Percentiles rank a stretch among this genome's conserved stretches.
Conservation (phyloP, 1,140 invertebrate species). For the Atta cephalotes region DNA sequence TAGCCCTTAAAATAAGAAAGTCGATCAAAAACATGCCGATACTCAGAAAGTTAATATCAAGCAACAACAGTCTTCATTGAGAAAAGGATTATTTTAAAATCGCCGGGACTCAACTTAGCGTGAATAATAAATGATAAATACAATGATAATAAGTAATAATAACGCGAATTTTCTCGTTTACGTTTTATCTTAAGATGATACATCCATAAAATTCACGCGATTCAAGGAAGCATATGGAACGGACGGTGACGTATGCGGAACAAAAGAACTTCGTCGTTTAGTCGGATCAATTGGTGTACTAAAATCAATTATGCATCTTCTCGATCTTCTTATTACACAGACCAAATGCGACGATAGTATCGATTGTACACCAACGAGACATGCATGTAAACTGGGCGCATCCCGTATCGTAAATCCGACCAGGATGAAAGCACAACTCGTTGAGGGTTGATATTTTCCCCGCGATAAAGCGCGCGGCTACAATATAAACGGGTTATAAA, state of each 20-base stretch:
- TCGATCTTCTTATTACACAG: conserved; percentile 28
- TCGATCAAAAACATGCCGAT: no score
- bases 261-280: conserved; percentile 36
- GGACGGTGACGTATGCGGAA: conserved; percentile 49
- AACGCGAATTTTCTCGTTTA: background rate
- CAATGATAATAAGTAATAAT: background rate
- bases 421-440: conserved; percentile 36
- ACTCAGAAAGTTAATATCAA: no score
- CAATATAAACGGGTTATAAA: conserved; percentile 54
- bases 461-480: conserved; percentile 44
- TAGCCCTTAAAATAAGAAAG: no score
- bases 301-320: conserved; percentile 51
- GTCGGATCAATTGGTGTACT: conserved; percentile 48
- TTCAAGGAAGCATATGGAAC: background rate
- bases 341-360: conserved; percentile 8
- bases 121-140: background rate
- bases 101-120: background rate
- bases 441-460: conserved; percentile 53
- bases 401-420: conserved; percentile 30
- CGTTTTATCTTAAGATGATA: background rate
- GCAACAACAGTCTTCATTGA: background rate
- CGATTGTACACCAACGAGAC: conserved; percentile 25
- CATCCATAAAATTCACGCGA: conserved; percentile 9
- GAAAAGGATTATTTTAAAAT: background rate
- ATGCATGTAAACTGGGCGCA: background rate